Conservation (phyloP, 2,888 invertebrate species). For the Trachelus stipa region DNA sequence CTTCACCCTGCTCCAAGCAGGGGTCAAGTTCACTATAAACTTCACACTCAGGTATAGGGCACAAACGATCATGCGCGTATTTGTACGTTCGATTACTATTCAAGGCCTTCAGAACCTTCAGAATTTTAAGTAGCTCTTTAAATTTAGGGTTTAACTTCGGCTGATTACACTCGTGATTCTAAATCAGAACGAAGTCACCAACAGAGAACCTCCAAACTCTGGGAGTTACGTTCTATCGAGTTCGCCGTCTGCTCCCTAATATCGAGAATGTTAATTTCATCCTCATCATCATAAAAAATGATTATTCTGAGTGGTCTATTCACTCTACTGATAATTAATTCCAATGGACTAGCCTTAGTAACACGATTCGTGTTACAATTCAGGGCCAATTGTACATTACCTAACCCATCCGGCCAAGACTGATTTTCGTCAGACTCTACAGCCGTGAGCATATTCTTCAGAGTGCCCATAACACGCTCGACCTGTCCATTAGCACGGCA, state of each 20-base stretch:
- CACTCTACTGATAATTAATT: conserved; percentile 46
- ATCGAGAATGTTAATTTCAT: conserved; percentile 18
- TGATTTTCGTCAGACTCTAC: conserved; percentile 32
- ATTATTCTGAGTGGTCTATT: conserved; percentile 27
- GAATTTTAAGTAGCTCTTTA: conserved; percentile 16
- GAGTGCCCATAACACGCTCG: conserved; percentile 35
- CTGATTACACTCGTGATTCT: conserved; percentile 25
- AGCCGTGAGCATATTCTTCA: conserved; percentile 40
- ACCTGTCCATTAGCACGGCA: conserved; percentile 45
- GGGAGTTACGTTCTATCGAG: conserved; percentile 18
- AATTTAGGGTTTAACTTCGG: conserved; percentile 21
- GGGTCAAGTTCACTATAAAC: too few species aligned
- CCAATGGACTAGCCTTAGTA: conserved; percentile 42
- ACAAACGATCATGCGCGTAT: conserved; percentile 20
- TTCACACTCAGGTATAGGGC: conserved; percentile 6
- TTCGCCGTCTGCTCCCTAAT: conserved; percentile 22
- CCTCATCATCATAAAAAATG: conserved; percentile 13
- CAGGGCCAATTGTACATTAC: conserved; percentile 43
- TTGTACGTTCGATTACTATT: conserved; percentile 21
- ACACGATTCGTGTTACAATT: conserved; percentile 41
- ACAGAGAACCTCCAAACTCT: conserved; percentile 13
- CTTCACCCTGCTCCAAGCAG: too few species aligned
- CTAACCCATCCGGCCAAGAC: conserved; percentile 44
- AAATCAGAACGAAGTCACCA: conserved; percentile 19
- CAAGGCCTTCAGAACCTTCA: conserved; percentile 17